phyloP scores from a whole-genome alignment of 2,797 vertebrate genomes.

The Notolepis coatsorum region DNA sequence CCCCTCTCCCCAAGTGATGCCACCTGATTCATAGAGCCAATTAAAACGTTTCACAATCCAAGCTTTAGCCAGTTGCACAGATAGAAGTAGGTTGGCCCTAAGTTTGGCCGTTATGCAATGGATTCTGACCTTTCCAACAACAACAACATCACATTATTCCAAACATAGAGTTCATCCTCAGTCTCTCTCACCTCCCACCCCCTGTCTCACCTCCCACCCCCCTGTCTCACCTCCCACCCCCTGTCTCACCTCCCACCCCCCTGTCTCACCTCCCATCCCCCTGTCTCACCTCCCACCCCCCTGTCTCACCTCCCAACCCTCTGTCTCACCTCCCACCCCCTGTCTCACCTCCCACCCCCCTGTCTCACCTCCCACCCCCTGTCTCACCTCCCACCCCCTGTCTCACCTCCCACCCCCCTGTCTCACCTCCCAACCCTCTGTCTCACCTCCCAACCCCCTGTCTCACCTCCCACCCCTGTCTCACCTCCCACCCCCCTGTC shows the following conservation, averaged over 20 bases:
- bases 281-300: slow-evolving; percentile 33
- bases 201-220: slow-evolving; percentile 33
- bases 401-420: slow-evolving; percentile 33
- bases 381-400: too few species aligned
- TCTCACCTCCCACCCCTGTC: too few species aligned
- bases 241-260: slow-evolving; percentile 33
- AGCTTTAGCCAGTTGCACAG: not conserved
- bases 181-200: slow-evolving; percentile 8
- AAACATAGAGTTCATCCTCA: slow-evolving; percentile 37
- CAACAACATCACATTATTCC: slow-evolving; percentile 6
- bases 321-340: slow-evolving; percentile 34
- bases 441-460: slow-evolving; percentile 33
- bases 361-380: slow-evolving; percentile 35
- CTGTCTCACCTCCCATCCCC: too few species aligned
- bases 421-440: too few species aligned
- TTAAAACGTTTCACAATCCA: slow-evolving; percentile 11
- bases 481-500: slow-evolving; percentile 32
- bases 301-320: too few species aligned
- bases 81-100: not conserved
- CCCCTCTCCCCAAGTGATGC: not conserved
- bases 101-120: not conserved
- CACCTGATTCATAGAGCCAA: slow-evolving; percentile 6
- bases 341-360: too few species aligned
- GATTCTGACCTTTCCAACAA: slow-evolving; percentile 10
- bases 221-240: too few species aligned